These are phyloP conservation scores for Ammospiza maritima DNA, from an alignment of 2,797 vertebrate species.

Conservation along the genomic window DNA sequence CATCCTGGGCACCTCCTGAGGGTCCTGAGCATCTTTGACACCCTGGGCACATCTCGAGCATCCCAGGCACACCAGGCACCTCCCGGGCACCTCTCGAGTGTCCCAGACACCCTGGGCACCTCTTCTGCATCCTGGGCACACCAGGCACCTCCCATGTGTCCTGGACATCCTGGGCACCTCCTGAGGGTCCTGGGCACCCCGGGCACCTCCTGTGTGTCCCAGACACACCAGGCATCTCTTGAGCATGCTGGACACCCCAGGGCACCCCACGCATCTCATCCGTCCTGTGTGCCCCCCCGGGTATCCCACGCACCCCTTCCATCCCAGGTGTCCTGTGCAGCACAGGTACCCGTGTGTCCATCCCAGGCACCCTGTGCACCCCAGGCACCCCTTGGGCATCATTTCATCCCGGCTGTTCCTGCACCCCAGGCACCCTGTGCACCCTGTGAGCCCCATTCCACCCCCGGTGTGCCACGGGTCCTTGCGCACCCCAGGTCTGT, in stretches of 20 bases:
- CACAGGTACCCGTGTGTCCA: not conserved
- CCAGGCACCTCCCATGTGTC: no score
- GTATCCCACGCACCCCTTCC: no score
- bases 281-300: accelerated
- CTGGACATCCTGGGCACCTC: no score
- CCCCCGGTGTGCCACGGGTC: not conserved
- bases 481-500: accelerated
- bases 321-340: no score
- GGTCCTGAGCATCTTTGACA: no score
- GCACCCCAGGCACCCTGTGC: no score
- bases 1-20: no score
- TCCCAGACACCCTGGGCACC: no score
- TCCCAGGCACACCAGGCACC: no score
- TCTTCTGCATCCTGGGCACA: no score
- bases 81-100: not conserved
- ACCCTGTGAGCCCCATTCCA: accelerated
- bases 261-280: accelerated
- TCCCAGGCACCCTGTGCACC: not conserved
- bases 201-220: no score
- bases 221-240: not conserved
- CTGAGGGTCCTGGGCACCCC: no score
- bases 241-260: accelerated
- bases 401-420: not conserved
- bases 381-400: not conserved
- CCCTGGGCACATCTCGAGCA: accelerated